Evolutionary conservation across 2,888 invertebrate genomes (phyloP), one percentile per base, ranked within the genome.

Genomic region (Parascotia fuliginaria): DNA sequence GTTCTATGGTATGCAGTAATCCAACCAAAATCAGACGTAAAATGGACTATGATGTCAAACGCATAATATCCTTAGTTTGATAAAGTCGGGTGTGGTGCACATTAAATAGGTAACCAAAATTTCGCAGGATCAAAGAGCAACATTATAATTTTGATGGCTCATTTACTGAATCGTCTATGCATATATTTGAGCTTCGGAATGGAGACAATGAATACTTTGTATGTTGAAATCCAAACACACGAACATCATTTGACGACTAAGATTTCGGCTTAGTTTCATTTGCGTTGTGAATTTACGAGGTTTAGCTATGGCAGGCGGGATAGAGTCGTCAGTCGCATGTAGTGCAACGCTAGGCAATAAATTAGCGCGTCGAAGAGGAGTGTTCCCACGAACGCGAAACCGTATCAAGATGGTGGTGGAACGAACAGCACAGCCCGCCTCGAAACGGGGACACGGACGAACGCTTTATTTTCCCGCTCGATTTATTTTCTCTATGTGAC

Each of bases 251-350:
- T 67, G 68, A 70, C 71, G 60, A 45, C 53, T 50, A 49, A 55
- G 55, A 64, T 70, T 68, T 68, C 44, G 67, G 70, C 60, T 63
- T 41, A 55, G 45, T 5, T 47, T 78, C 77, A 76, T 79, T 79
- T 75, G 75, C 70, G 66, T 64, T 68, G 67, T 76, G 72, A 73
- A 85, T 83, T 83, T 84, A 82, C 82, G 78, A 80, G 74, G 61
- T 57, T 73, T 75, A 73, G 72, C 72, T 65, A 53, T 67, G 70
- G 70, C 66, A 65, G 72, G 60, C 73, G 70, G 84, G 83, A 91
- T 91, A 83, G 85, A 91, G 90, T 87, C 89, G 90, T 91, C 91
- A 90, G 85, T 85, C 83, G 84, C 85, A 81, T 89, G 89, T 85
- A 85, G 81, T 79, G 65, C 77, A 79, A 73, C 73, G 75, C 84